Conservation (phyloP, 2,888 invertebrate genomes). For the Hedya salicella region DNA sequence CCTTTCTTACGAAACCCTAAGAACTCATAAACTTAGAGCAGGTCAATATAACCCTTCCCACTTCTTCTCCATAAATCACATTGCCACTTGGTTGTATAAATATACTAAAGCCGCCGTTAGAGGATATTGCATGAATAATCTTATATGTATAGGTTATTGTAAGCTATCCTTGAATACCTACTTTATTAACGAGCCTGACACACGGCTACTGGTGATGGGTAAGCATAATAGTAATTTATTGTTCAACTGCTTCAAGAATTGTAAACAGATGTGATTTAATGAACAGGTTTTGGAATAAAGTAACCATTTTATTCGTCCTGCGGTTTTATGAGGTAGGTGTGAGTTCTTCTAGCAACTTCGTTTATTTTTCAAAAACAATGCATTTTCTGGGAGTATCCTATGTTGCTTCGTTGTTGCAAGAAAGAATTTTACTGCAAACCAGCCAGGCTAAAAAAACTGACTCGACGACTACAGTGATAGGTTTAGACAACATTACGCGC, state of each 20-base stretch:
- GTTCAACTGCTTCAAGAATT: constrained; percentile 12
- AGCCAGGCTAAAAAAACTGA: no score
- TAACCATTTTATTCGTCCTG: constrained; percentile 3
- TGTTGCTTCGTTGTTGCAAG: no score
- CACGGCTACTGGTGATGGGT: constrained; percentile 13
- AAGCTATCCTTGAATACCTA: not conserved
- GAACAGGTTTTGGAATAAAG: constrained; percentile 24
- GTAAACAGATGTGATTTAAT: constrained; percentile 9
- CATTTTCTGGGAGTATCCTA: no score
- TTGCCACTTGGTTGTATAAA: not conserved
- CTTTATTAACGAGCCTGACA: constrained; percentile 18
- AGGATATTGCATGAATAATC: not conserved
- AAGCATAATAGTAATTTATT: constrained; percentile 20
- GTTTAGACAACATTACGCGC: no score
- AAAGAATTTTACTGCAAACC: no score
- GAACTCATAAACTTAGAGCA: no score
- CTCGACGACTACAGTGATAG: no score
- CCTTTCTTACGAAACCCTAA: no score
- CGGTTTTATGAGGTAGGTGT: no score
- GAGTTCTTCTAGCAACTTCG: no score
- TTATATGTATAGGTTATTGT: not conserved
- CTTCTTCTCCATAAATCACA: not conserved
- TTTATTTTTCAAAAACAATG: no score
- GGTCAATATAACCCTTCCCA: not conserved
- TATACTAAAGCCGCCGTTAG: not conserved